A percentile compares a stretch with the other conserved stretches of the same genome.
These are phyloP conservation scores for Zaprionus capensis DNA, from an alignment of 1,140 invertebrate genomes.

Conservation along the genomic window DNA sequence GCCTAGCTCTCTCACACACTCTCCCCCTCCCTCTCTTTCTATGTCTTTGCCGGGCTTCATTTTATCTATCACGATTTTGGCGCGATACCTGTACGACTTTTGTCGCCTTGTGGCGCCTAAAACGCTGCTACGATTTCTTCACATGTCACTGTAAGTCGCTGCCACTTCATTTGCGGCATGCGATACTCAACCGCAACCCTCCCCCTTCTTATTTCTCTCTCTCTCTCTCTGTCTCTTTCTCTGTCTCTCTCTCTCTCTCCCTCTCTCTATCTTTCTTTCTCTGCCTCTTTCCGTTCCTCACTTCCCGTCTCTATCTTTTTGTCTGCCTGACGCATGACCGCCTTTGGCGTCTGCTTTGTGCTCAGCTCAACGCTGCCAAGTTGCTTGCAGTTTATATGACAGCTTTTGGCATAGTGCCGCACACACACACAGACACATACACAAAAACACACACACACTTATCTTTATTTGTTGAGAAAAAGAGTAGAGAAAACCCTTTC, in stretches of 20 bases:
- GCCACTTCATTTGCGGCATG: constrained; percentile 68
- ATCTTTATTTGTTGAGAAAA: constrained; percentile 52
- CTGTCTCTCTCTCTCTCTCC: neutral
- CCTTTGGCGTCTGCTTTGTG: constrained; percentile 62
- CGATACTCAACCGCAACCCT: neutral
- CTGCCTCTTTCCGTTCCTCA: neutral
- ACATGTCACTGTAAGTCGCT: constrained; percentile 49
- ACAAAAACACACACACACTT: constrained; percentile 19
- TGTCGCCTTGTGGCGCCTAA: constrained; percentile 48
- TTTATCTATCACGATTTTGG: constrained; percentile 22
- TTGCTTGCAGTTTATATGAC: constrained; percentile 62
- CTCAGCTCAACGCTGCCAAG: constrained; percentile 28
- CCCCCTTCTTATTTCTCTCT: neutral
- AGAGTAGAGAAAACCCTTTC: constrained; percentile 46
- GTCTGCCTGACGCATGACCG: constrained; percentile 29
- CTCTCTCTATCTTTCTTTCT: neutral
- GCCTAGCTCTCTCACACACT: constrained; percentile 9
- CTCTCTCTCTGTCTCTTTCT: neutral
- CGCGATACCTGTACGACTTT: constrained; percentile 35
- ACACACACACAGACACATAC: constrained; percentile 29
- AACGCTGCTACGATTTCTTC: constrained; percentile 71
- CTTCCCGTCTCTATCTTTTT: neutral
- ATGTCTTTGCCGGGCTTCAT: neutral
- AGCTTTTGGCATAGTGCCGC: constrained; percentile 40
- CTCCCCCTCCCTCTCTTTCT: neutral